Evolutionary conservation across 1,140 invertebrate genomes (phyloP).

Genomic region (Coenobita brevimanus): DNA sequence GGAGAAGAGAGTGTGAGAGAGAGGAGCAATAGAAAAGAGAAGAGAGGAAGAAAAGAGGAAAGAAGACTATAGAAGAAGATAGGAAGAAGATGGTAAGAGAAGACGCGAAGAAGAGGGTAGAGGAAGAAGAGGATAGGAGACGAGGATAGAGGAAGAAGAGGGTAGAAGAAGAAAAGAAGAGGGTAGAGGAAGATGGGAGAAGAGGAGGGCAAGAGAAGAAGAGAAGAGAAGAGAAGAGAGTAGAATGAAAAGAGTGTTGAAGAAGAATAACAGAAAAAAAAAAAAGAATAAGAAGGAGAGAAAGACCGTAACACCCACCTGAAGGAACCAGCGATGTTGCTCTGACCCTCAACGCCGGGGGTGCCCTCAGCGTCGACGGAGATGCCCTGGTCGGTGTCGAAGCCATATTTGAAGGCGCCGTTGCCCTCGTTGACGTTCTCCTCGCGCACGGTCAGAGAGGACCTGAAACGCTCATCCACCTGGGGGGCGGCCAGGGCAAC

Average conservation of each 20-base stretch:
- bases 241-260: neutral
- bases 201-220: constrained; percentile 3
- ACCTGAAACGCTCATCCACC: neutral
- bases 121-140: too few species aligned
- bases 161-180: too few species aligned
- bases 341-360: neutral
- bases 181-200: neutral
- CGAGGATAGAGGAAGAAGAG: too few species aligned
- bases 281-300: neutral
- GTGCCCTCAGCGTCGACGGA: constrained; percentile 1
- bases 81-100: too few species aligned
- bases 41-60: too few species aligned
- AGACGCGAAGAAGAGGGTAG: too few species aligned
- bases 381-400: constrained; percentile 30
- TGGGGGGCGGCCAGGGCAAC: constrained; percentile 22
- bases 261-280: neutral
- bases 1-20: too few species aligned
- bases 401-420: constrained; percentile 24
- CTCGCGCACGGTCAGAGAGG: neutral
- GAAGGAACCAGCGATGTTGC: constrained; percentile 27
- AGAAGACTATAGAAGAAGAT: too few species aligned
- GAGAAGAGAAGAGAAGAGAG: constrained; percentile 1
- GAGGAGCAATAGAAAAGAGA: too few species aligned
- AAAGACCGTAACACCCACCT: neutral
- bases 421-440: constrained; percentile 28